phyloP scores from a whole-genome alignment of 2,888 invertebrate genomes.

The Phaonia tiefii region DNA sequence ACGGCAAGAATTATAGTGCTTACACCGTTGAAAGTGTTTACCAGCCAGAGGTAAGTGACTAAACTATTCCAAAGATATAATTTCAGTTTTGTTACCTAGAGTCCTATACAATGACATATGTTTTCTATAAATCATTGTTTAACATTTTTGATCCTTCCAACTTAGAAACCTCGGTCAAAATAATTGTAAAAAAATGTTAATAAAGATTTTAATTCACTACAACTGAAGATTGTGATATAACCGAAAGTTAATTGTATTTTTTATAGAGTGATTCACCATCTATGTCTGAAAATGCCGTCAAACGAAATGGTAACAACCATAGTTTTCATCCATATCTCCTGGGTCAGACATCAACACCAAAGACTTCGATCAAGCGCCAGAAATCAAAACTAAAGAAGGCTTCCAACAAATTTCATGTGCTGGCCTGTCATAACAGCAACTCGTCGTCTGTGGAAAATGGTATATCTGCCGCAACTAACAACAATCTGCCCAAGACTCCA shows the following conservation, averaged over 20 bases:
- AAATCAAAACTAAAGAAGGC: slow-evolving; percentile 72
- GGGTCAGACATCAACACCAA: slow-evolving; percentile 78
- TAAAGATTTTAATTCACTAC: no score
- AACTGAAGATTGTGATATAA: no score
- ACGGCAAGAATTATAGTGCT: slow-evolving; percentile 77
- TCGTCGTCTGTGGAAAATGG: slow-evolving; percentile 73
- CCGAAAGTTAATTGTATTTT: no score
- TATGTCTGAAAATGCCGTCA: slow-evolving; percentile 63
- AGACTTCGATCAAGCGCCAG: slow-evolving; percentile 72
- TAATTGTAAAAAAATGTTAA: no score
- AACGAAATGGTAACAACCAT: slow-evolving; percentile 72
- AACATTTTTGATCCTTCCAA: no score
- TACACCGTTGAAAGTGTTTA: slow-evolving; percentile 77
- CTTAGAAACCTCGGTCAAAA: no score
- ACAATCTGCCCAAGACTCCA: slow-evolving; percentile 66
- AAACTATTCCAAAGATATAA: no score
- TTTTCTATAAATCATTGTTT: no score
- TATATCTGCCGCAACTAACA: slow-evolving; percentile 56
- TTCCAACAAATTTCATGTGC: slow-evolving; percentile 70
- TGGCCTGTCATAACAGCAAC: slow-evolving; percentile 75
- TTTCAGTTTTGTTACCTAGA: neutral
- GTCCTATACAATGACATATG: neutral
- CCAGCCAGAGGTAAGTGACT: slow-evolving; percentile 66
- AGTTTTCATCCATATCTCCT: slow-evolving; percentile 78
- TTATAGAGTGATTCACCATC: slow-evolving; percentile 56